Evolutionary conservation across 2,113 vertebrate genomes (phyloP).

Genomic region (Herpetotheres cachinnans): DNA sequence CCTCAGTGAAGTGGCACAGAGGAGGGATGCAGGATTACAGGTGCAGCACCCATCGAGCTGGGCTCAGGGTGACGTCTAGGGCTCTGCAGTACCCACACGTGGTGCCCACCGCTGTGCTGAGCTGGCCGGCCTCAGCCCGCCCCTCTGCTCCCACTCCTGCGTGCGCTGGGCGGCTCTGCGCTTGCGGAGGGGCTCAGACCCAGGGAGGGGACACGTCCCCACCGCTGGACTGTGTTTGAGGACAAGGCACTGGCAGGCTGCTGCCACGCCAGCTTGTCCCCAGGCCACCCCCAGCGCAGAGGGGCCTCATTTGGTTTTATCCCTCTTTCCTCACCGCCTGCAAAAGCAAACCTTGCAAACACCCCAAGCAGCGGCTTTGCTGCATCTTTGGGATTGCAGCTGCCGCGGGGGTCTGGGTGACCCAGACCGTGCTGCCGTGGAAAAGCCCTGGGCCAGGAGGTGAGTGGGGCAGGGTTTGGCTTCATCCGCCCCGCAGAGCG

Average conservation of each 20-base stretch:
- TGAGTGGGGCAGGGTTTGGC: neutral
- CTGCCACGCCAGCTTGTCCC: neutral
- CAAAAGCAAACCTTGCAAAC: neutral
- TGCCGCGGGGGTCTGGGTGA: rapidly evolving
- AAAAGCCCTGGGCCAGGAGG: neutral
- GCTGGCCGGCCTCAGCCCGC: rapidly evolving
- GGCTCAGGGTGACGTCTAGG: neutral
- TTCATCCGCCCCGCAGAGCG: neutral
- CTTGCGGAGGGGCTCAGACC: neutral
- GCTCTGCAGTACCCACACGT: rapidly evolving
- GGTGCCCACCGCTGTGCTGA: neutral
- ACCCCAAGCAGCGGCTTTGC: neutral
- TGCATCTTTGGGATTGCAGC: neutral
- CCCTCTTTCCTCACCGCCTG: neutral
- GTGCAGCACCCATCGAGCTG: neutral
- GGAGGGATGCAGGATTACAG: neutral
- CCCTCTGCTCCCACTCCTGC: neutral
- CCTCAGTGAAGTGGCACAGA: neutral
- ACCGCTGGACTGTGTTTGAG: neutral
- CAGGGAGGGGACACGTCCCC: neutral
- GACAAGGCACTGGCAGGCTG: neutral
- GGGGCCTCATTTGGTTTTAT: neutral
- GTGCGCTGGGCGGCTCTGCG: neutral
- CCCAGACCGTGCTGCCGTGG: neutral
- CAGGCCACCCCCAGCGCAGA: rapidly evolving